A percentile compares a stretch with the other conserved stretches of the same genome.
phyloP scores from a whole-genome alignment of 2,113 vertebrate species.

The Saiga tatarica region DNA sequence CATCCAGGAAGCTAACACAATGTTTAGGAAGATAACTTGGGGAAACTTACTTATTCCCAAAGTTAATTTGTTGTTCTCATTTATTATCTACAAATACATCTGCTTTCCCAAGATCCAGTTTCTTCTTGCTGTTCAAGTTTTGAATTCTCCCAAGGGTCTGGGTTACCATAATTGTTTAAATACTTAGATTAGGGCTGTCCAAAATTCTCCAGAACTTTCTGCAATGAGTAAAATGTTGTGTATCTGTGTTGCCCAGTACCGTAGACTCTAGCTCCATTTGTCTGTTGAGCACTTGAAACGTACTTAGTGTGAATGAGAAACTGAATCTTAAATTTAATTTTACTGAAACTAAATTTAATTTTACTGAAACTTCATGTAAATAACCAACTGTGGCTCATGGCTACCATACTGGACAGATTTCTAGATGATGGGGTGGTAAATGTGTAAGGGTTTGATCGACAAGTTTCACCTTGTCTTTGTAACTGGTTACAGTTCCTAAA shows the following conservation, averaged over 20 bases:
- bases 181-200: background rate
- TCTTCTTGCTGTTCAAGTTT: background rate
- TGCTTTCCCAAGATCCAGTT: background rate
- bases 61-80: background rate
- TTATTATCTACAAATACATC: background rate
- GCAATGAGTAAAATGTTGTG: background rate
- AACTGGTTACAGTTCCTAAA: background rate
- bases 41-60: background rate
- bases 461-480: background rate
- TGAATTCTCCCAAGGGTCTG: background rate
- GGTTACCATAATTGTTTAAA: background rate
- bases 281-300: background rate
- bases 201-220: background rate
- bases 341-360: background rate
- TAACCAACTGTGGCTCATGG: background rate
- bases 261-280: background rate
- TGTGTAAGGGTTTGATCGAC: background rate
- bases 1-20: background rate
- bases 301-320: background rate
- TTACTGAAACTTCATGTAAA: background rate
- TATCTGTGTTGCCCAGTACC: fast-evolving
- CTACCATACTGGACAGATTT: background rate
- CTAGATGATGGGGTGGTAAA: background rate
- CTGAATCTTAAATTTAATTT: background rate
- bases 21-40: background rate